Evolutionary conservation across 2,113 vertebrate species (phyloP), one percentile per base, ranked within the genome.

Genomic region (Corythornis vintsioides): DNA sequence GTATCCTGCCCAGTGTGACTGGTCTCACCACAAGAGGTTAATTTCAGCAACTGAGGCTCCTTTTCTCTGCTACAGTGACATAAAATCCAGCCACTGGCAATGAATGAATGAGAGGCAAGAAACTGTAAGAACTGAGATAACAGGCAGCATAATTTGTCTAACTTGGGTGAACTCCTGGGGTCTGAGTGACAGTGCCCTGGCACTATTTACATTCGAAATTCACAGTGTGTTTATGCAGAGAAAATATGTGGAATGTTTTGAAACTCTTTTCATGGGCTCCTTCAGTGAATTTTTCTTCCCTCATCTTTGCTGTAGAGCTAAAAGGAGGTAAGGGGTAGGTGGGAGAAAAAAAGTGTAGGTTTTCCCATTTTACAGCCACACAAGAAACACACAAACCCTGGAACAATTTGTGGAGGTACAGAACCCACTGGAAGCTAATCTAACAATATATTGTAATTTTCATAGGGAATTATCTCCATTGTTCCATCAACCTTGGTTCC

Each of bases 131-230:
- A 48, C 50, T 56, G 87, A 87, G 95, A 88, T 93, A 93, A 75
- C 5, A 5, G 70, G 89, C 79, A 88, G 53, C 69, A 50, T 74
- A 65, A 91, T 93, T 88, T 78, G 72, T 86, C 89, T 86, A 14
- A 88, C 71, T 89, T 77, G 78, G 61, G 89, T 91, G 84, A 83
- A 7, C 79, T 85, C 69, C 91, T 93, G 82, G 48, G 67, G 26
- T 66, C 72, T 96, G 91, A 93, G 47, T 93, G 92, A 77, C 91
- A 86, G 89, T 92, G 87, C 79, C 79, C 78, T 81, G 76, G 52
- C 64, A 85, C 56, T 79, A 11, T 83, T 33, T 74, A 53, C 28
- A 7, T 64, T 60, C 1, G 2, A 86, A 92, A 93, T 83, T 56
- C 78, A 66, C 47, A 13, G 28, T 0, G 0, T 85, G 52, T 87